Evolutionary conservation across 2,113 vertebrate species (phyloP).

Genomic region (Rhipidura dahli): DNA sequence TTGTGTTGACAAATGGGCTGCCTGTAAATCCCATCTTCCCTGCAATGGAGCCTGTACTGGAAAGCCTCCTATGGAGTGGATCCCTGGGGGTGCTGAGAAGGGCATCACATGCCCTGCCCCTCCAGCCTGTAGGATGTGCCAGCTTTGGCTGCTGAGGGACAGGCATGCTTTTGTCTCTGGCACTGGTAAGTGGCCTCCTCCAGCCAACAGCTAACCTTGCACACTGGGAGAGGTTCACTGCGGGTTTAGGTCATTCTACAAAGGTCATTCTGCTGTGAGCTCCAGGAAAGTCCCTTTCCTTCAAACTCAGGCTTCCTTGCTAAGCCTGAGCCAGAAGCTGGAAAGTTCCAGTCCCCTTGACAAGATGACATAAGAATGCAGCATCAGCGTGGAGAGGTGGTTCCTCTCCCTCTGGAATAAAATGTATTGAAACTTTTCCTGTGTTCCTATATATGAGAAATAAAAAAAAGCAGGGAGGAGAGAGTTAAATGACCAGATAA

Average conservation of each 20-base stretch:
- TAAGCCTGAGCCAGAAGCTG: not conserved
- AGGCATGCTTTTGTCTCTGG: not conserved
- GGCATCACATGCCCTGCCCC: not conserved
- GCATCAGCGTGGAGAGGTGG: not conserved
- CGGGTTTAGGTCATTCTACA: not conserved
- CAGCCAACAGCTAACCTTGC: not conserved
- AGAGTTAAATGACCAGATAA: not conserved
- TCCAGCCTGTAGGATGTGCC: not conserved
- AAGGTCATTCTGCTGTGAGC: not conserved
- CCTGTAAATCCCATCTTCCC: not conserved
- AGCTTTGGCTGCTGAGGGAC: not conserved
- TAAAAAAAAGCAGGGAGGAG: not conserved
- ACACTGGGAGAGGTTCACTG: rapidly evolving
- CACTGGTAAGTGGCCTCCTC: not conserved
- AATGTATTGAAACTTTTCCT: not conserved
- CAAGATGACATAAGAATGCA: not conserved
- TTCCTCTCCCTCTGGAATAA: not conserved
- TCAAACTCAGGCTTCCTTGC: not conserved
- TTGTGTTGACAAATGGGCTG: not conserved
- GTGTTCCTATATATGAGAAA: not conserved
- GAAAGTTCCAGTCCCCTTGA: not conserved
- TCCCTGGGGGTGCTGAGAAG: not conserved
- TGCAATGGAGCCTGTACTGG: not conserved
- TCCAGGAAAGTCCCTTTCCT: not conserved
- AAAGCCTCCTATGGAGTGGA: not conserved